Evolutionary conservation across 2,888 invertebrate species (phyloP).

Genomic region (Parnassius orleans): DNA sequence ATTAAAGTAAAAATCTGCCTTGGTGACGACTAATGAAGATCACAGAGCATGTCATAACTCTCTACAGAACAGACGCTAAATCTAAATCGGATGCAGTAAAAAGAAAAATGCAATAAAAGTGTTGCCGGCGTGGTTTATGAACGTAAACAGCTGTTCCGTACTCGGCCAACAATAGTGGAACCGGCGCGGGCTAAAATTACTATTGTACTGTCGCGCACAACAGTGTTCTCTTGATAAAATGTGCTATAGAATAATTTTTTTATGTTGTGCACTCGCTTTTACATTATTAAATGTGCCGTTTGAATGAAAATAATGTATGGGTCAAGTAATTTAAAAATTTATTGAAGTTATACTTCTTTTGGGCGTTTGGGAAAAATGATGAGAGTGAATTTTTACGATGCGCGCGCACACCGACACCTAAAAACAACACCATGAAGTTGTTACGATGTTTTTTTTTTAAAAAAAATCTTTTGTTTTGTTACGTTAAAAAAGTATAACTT

Average conservation of each 20-base stretch:
- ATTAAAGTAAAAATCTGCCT: background rate
- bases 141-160: slow-evolving; percentile 37
- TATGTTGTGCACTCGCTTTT: background rate
- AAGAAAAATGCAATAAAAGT: slow-evolving; percentile 55
- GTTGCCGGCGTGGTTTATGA: slow-evolving; percentile 40
- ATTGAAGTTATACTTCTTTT: too few relatives aligned
- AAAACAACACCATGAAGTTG: too few relatives aligned
- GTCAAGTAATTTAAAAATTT: too few relatives aligned
- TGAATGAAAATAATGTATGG: background rate
- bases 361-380: too few relatives aligned
- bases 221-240: background rate
- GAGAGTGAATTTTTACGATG: too few relatives aligned
- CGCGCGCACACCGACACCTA: too few relatives aligned
- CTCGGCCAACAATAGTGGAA: slow-evolving; percentile 2
- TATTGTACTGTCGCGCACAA: slow-evolving; percentile 11
- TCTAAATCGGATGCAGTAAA: slow-evolving; percentile 60
- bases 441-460: too few relatives aligned
- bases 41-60: slow-evolving; percentile 9
- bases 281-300: background rate
- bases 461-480: too few relatives aligned
- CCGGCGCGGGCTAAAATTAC: slow-evolving; percentile 1
- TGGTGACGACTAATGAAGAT: slow-evolving; percentile 12
- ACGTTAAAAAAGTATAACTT: too few relatives aligned
- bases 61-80: slow-evolving; percentile 38
- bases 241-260: background rate